phyloP scores from a whole-genome alignment of 1,140 invertebrate species.

The Saccostrea echinata region DNA sequence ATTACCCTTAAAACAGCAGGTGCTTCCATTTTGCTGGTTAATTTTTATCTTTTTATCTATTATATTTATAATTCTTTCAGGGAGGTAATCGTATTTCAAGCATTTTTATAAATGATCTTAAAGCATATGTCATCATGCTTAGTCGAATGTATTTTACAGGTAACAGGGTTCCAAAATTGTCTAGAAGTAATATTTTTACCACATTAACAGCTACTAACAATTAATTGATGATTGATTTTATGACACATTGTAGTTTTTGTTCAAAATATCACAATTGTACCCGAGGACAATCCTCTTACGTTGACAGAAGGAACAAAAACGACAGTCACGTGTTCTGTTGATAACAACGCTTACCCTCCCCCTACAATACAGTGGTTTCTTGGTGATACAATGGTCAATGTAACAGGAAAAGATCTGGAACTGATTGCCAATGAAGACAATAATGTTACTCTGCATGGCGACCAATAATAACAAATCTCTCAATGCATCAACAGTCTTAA shows the following conservation, averaged over 20 bases:
- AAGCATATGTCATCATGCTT: too few species aligned
- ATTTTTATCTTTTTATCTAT: too few species aligned
- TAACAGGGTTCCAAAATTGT: too few species aligned
- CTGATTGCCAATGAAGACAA: not conserved
- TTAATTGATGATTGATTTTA: too few species aligned
- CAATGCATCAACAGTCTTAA: not conserved
- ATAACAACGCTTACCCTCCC: not conserved
- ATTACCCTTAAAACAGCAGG: too few species aligned
- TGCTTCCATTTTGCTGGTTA: too few species aligned
- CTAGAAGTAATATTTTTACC: too few species aligned
- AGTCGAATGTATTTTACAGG: too few species aligned
- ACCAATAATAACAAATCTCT: not conserved
- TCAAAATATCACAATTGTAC: not conserved
- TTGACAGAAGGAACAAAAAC: not conserved
- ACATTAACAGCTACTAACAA: too few species aligned
- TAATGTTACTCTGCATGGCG: not conserved
- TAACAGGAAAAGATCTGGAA: not conserved
- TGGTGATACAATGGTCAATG: not conserved
- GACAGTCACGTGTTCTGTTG: not conserved
- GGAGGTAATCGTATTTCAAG: too few species aligned
- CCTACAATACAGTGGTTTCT: not conserved
- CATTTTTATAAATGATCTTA: too few species aligned
- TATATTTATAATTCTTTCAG: too few species aligned
- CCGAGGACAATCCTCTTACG: not conserved
- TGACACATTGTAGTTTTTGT: not conserved